Conservation (phyloP, 2,113 vertebrate genomes). For the Chauna torquata region DNA sequence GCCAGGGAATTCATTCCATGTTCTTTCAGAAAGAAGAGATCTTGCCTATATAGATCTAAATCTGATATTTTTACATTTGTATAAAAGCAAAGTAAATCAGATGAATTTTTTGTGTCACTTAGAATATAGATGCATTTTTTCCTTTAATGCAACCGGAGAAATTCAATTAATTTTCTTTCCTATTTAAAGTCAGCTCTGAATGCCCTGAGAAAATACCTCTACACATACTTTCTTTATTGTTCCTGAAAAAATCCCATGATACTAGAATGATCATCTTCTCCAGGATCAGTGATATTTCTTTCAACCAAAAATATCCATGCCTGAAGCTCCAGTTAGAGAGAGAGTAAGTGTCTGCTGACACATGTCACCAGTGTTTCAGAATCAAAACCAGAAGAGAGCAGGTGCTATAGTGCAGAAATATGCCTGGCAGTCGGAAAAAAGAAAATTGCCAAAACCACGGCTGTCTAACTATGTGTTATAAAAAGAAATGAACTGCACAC, state of each 20-base stretch:
- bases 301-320: conserved; percentile 52
- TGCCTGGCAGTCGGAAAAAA: conserved; percentile 22
- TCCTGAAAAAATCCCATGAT: neutral
- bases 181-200: neutral
- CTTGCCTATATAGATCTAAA: neutral
- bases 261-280: neutral
- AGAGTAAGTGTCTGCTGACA: conserved; percentile 61
- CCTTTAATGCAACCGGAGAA: neutral
- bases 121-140: neutral
- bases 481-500: conserved; percentile 60
- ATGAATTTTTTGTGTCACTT: neutral
- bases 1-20: neutral
- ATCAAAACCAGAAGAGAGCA: conserved; percentile 43
- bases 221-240: neutral
- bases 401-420: conserved; percentile 42
- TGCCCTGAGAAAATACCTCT: neutral
- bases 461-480: conserved; percentile 52
- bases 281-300: conserved; percentile 39
- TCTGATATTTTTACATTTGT: neutral
- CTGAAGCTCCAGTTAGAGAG: conserved; percentile 39
- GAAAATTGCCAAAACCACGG: conserved; percentile 24
- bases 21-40: neutral
- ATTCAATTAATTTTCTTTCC: neutral
- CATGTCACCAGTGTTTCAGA: conserved; percentile 41
- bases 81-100: neutral